Evolutionary conservation across 2,888 invertebrate species (phyloP), one percentile per base, ranked within the genome.

Genomic region (Taenaris catops): DNA sequence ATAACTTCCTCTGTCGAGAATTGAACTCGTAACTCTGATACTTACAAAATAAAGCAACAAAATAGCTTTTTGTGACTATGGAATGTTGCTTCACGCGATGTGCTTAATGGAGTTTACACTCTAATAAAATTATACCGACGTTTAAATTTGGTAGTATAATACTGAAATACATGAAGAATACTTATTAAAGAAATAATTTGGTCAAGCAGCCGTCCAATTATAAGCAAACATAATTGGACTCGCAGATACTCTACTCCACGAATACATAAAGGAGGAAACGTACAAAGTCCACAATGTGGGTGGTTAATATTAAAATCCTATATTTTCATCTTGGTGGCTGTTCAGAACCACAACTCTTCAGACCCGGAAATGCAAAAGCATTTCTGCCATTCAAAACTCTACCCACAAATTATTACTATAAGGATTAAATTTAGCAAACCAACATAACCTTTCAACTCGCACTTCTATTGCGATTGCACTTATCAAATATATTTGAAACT

Each of bases 221-320:
- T 37, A 36, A 33, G 25, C 36, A 43, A 36, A 34, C 37, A 25
- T 34, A 40, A 43, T 37, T 38, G 26, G 41, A 38, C 28, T 34
- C 20, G 14, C 44, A 41, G 44, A 34, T 41, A 32, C 16, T 33
- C 25, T 31, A 31, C 20, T 27, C 11, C 31, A 28, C 29, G 17
- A 32, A 32, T 34, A 36, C 27, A 28, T 37, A 40, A 27, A 39
- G 28, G 34, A 34, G 41, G 31, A 40, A 36, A 24, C 41, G 38
- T 26, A 41, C 41, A 41, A 41, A 41, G 38, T 36, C 27, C 37
- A 44, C 34, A 44, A 40, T 38, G 41, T 34, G 37, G 41, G 37
- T 44, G 41, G 41, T 41, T 44, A 38, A 44, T 44, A 44, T 44
- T 44, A 38, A 44, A 44, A 44, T 44, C 44, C 44, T 41, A 44